Evolutionary conservation across 2,888 invertebrate species (phyloP).

Genomic region (Brachyopa scutellaris): DNA sequence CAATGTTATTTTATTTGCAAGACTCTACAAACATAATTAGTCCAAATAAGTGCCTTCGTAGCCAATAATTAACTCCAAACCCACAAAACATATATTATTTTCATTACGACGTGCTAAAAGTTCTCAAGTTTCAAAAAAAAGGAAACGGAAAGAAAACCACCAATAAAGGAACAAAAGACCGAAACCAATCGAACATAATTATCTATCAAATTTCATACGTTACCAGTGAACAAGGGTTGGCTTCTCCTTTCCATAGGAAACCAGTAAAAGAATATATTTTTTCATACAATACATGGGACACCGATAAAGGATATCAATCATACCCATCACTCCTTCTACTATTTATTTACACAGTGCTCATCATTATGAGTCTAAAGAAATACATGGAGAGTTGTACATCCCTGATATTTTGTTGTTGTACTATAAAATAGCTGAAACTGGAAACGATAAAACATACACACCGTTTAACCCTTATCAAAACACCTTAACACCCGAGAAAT

Average conservation of each 20-base stretch:
- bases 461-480: constrained; percentile 65
- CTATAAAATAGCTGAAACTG: constrained; percentile 29
- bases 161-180: too few relatives aligned
- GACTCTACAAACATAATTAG: too few relatives aligned
- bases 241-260: neutral
- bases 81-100: too few relatives aligned
- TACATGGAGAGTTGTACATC: constrained; percentile 2
- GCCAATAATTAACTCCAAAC: too few relatives aligned
- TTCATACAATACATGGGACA: constrained; percentile 2
- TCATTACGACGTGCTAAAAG: too few relatives aligned
- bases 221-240: constrained; percentile 1
- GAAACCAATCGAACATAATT: constrained; percentile 25
- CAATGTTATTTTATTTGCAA: too few relatives aligned
- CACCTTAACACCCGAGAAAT: constrained; percentile 57
- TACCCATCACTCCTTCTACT: constrained; percentile 3
- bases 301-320: constrained; percentile 64
- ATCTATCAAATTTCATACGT: constrained; percentile 21
- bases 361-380: constrained; percentile 49
- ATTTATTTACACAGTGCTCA: constrained; percentile 30
- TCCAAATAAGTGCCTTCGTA: too few relatives aligned
- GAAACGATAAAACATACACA: constrained; percentile 54
- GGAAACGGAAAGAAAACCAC: too few relatives aligned
- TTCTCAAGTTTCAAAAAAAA: too few relatives aligned
- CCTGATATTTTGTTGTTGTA: constrained; percentile 2
- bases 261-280: neutral